phyloP scores from a whole-genome alignment of 2,797 vertebrate genomes.

The Epinephelus malabaricus region DNA sequence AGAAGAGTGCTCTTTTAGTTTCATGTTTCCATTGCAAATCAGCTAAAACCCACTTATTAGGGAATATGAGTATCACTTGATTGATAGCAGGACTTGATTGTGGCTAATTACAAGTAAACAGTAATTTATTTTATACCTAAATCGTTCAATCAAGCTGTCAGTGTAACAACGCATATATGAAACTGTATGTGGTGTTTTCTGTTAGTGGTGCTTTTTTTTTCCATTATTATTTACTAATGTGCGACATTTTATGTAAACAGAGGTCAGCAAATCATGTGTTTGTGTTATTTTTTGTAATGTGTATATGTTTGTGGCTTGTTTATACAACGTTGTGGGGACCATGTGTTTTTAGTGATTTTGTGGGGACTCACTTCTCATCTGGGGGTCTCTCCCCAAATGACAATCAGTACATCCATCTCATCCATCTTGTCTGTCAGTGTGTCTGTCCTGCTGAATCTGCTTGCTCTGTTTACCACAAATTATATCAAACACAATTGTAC shows the following conservation, averaged over 20 bases:
- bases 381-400: neutral
- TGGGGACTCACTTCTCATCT: neutral
- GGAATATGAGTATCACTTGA: slow-evolving; percentile 20
- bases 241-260: neutral
- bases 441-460: neutral
- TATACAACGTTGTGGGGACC: neutral
- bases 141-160: slow-evolving; percentile 25
- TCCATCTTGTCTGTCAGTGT: neutral
- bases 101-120: slow-evolving; percentile 48
- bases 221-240: neutral
- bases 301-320: neutral
- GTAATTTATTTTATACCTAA: slow-evolving; percentile 36
- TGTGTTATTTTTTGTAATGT: neutral
- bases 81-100: slow-evolving; percentile 41
- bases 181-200: neutral
- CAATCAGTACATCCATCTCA: neutral
- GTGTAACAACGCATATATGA: neutral
- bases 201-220: neutral
- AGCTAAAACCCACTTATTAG: slow-evolving; percentile 1
- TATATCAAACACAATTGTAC: slow-evolving; percentile 9
- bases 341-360: neutral
- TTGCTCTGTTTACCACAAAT: slow-evolving; percentile 6
- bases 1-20: slow-evolving; percentile 22
- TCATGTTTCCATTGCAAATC: slow-evolving; percentile 18
- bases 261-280: neutral